phyloP scores from a whole-genome alignment of 2,797 vertebrate species.

The Tinamus major region DNA sequence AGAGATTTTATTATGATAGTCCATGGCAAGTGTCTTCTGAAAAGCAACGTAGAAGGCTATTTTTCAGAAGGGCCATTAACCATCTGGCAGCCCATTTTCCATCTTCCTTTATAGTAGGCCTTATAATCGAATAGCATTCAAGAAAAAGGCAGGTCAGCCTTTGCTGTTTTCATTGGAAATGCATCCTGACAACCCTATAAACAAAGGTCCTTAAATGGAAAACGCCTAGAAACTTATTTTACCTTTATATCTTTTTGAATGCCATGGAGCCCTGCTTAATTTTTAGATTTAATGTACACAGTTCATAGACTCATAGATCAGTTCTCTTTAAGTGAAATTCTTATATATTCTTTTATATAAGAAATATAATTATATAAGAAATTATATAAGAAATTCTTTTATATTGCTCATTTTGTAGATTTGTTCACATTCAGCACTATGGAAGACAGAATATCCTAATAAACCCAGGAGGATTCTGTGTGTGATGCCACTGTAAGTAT shows the following conservation, averaged over 20 bases:
- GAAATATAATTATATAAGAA: too few relatives aligned
- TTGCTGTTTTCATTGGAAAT: slow-evolving; percentile 7
- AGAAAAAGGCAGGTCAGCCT: neutral
- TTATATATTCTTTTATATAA: neutral
- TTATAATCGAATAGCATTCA: neutral
- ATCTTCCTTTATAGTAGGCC: neutral
- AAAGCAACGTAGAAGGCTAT: neutral
- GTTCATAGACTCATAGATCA: too few relatives aligned
- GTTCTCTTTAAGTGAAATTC: neutral
- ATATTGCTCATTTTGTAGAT: neutral
- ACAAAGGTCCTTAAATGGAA: neutral
- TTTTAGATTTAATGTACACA: neutral
- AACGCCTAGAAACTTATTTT: neutral
- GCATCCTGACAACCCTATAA: neutral
- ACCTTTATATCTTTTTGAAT: neutral
- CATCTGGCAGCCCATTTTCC: slow-evolving; percentile 41
- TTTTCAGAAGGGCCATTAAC: slow-evolving; percentile 54
- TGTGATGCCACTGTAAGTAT: neutral
- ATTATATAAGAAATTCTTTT: too few relatives aligned
- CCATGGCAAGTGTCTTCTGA: slow-evolving; percentile 19
- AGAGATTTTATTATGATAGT: slow-evolving; percentile 1
- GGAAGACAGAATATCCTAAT: neutral
- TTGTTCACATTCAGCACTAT: neutral
- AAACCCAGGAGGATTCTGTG: neutral
- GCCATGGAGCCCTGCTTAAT: neutral